Conservation (phyloP, 2,797 vertebrate species). For the Tenualosa ilisha region DNA sequence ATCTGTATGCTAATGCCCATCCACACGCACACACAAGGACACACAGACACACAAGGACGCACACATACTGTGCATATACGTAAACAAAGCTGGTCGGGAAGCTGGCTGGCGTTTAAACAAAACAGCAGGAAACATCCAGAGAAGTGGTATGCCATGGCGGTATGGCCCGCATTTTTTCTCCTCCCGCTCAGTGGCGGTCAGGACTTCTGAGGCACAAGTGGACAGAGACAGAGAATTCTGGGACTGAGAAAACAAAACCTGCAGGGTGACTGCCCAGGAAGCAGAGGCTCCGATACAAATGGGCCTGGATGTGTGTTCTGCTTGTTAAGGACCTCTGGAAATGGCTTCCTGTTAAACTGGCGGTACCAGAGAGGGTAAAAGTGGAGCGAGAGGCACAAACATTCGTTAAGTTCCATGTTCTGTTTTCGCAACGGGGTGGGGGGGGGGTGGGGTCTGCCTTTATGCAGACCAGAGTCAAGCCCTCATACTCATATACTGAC, state of each 20-base stretch:
- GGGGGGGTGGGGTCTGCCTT: too few species aligned
- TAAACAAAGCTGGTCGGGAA: not conserved
- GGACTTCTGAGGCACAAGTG: slow-evolving; percentile 35
- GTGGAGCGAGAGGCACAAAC: too few species aligned
- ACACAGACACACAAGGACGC: not conserved
- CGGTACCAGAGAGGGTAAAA: too few species aligned
- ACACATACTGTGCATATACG: not conserved
- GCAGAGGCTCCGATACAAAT: not conserved
- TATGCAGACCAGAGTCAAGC: too few species aligned
- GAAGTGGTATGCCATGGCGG: slow-evolving; percentile 42
- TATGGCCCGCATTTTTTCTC: slow-evolving; percentile 25
- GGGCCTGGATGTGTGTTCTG: not conserved
- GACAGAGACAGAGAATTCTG: not conserved
- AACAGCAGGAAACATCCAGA: slow-evolving; percentile 57
- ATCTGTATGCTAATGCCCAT: too few species aligned
- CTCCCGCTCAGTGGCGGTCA: slow-evolving; percentile 46
- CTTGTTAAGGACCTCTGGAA: not conserved
- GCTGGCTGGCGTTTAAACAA: slow-evolving; percentile 50
- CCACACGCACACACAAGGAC: not conserved
- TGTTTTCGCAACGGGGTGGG: too few species aligned
- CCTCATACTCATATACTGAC: too few species aligned
- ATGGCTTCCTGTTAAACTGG: not conserved
- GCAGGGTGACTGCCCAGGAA: not conserved
- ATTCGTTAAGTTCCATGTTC: too few species aligned
- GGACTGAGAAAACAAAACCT: not conserved